Evolutionary conservation across 1,140 invertebrate species (phyloP).

Genomic region (Drosophila albomicans): DNA sequence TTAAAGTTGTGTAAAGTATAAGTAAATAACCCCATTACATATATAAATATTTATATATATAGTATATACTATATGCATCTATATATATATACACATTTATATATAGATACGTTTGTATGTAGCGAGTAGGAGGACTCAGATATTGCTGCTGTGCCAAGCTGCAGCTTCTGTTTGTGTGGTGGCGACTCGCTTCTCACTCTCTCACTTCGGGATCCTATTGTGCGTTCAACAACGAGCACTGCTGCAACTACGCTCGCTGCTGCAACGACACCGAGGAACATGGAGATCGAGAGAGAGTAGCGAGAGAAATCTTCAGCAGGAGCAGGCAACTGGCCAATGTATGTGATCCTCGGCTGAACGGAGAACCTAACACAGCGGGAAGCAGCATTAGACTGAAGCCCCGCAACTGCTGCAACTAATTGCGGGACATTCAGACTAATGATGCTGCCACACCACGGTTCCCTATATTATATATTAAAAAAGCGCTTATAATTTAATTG

Average conservation of each 20-base stretch:
- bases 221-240: constrained; percentile 1
- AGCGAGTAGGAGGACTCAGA: constrained; percentile 20
- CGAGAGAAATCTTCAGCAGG: background rate
- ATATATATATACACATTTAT: constrained; percentile 22
- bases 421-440: background rate
- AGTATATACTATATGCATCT: constrained; percentile 46
- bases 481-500: constrained; percentile 84
- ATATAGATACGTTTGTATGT: constrained; percentile 21
- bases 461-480: constrained; percentile 73
- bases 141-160: constrained; percentile 27
- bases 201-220: background rate
- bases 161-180: background rate
- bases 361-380: background rate
- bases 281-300: no score
- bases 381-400: background rate
- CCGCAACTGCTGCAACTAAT: constrained; percentile 33
- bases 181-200: background rate
- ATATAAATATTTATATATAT: constrained; percentile 56
- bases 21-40: constrained; percentile 58
- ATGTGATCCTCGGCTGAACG: constrained; percentile 5
- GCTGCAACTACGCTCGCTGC: constrained; percentile 18
- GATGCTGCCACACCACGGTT: constrained; percentile 20
- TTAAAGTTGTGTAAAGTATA: constrained; percentile 82
- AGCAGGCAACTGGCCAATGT: constrained; percentile 7
- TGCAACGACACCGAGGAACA: background rate